Evolutionary conservation across 2,113 vertebrate species (phyloP).

Genomic region (Grammomys surdaster): DNA sequence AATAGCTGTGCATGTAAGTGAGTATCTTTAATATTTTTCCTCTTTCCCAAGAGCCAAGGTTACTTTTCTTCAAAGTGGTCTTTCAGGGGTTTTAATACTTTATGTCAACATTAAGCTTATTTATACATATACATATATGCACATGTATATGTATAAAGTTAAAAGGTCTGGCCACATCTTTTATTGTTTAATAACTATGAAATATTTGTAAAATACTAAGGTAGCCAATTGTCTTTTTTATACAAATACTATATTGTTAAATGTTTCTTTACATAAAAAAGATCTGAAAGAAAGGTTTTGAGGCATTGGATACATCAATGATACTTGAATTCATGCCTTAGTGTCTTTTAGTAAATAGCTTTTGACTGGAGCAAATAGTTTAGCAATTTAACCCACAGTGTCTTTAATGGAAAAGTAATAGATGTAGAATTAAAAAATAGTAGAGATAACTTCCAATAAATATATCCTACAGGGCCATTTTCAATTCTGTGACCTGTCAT

Average conservation of each 20-base stretch:
- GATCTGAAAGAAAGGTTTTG: neutral
- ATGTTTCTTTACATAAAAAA: neutral
- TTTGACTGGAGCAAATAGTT: neutral
- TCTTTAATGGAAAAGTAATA: slow-evolving; percentile 48
- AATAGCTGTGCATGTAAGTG: slow-evolving; percentile 69
- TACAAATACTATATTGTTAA: neutral
- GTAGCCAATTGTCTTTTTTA: neutral
- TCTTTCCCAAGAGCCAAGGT: slow-evolving; percentile 69
- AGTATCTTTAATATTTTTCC: slow-evolving; percentile 37
- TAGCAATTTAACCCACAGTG: neutral
- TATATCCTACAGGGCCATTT: neutral
- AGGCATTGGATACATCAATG: neutral
- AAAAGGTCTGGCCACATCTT: neutral
- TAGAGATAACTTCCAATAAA: neutral
- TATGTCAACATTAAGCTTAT: slow-evolving; percentile 32
- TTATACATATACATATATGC: neutral
- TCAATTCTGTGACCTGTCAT: neutral
- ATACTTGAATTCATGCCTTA: neutral
- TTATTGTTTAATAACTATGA: slow-evolving; percentile 45
- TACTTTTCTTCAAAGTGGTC: slow-evolving; percentile 68
- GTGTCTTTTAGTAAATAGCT: neutral
- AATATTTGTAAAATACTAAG: neutral
- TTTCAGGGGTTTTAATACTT: slow-evolving; percentile 45
- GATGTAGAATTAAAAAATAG: neutral
- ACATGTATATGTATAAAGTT: neutral